Evolutionary conservation across 2,113 vertebrate species (phyloP), one percentile per base, ranked within the genome.

Genomic region (Butorides virescens): DNA sequence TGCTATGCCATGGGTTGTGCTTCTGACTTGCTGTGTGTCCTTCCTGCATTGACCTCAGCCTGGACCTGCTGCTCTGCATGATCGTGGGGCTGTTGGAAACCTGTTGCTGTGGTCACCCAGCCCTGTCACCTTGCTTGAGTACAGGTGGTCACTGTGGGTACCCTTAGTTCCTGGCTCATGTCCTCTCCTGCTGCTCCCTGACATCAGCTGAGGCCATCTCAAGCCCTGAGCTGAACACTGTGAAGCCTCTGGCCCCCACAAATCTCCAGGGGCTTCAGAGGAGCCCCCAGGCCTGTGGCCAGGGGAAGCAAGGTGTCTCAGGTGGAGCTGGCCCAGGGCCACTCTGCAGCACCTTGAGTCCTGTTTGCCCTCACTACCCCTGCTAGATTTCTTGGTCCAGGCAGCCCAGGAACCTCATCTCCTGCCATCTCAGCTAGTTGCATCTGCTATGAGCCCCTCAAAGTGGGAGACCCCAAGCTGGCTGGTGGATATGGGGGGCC

Each of bases 381-480:
- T 23, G 23, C 23, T 34, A 37, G 6, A 5, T 39, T 53, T 74
- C 39, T 22, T 70, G 62, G 39, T 68, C 55, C 19, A 34, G 13
- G 42, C 77, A n/a, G 23, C 53, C 34, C 37, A 30, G 15, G 25
- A 71, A 65, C 15, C 5, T 25, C 23, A 23, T 32, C 25, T 89
- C 53, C 65, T 34, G 37, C 61, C 5, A 2, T 32, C 32, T 74
- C 27, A 74, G 63, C 15, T 36, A 22, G 21, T 22, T 3, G 1
- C 1, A 3, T 42, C 36, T 53, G 47, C 61, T 59, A 44, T 1
- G 1, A 83, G 44, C 5, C 2, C 17, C n/a, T 58, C 9, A 5
- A 0, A 9, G 34, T 47, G 34, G 22, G 36, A 85, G 58, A 20
- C 16, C 12, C 26, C 26, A 34, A 34, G 26, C 29, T 66, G 37